Evolutionary conservation across 2,797 vertebrate species (phyloP), one percentile per base, ranked within the genome.

Genomic region (Cercopithecus diana): DNA sequence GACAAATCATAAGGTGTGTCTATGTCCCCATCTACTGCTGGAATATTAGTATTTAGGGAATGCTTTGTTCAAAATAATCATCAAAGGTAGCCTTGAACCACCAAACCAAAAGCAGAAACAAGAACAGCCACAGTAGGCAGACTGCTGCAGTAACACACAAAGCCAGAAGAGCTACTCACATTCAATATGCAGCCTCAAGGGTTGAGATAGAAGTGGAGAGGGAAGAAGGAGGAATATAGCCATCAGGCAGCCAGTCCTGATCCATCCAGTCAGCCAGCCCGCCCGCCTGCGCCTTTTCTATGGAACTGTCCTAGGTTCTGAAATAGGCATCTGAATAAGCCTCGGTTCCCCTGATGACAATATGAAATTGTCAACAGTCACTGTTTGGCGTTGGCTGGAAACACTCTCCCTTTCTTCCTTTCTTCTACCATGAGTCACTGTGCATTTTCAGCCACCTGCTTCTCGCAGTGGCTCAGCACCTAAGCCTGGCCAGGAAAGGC

Each of bases 61-160:
- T 77, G 36, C 83, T 93, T 91, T 87, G 19, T 93, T 88, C 91
- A 64, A 96, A 96, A 90, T 82, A 57, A 88, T 64, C 76, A 96
- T 92, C 67, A 90, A 92, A 92, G 17, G 20, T 81, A 90, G 50
- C 61, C 84, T 94, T 82, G 45, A 96, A 93, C 30, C 57, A 88
- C 57, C 67, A 84, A 90, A 30, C 22, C 70, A 81, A 95, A 91
- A 64, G 26, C 41, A 86, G 67, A 93, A 76, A 64, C 0, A 4
- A 50, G 33, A 52, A 79, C 7, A 90, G 81, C 33, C 33, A 58
- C 2, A 73, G 33, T 75, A 73, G 24, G 13, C 39, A 81, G 8
- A 80, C 7, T 57, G 50, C 24, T 48, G 33, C 22, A 81, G 76
- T 39, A 96, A 81, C n/a, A 76, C 1, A 80, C 50, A 95, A 87